Percentiles rank a stretch among this genome's conserved stretches.
Evolutionary conservation across 2,797 vertebrate genomes (phyloP).

Genomic region (Rhinoraja longicauda): DNA sequence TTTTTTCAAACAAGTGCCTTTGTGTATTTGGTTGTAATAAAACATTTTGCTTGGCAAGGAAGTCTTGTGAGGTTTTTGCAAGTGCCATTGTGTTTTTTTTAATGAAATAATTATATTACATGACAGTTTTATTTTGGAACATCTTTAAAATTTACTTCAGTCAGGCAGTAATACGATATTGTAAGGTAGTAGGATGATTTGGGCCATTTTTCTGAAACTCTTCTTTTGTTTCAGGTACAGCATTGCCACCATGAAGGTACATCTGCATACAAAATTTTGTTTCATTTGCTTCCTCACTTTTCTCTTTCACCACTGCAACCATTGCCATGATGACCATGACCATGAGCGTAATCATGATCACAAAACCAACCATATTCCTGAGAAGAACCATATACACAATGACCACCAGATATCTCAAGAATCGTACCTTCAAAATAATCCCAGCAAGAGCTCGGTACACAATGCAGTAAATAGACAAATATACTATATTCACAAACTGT

Average conservation of each 20-base stretch:
- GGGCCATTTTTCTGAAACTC: background rate
- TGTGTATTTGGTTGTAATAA: background rate
- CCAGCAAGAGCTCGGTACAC: conserved; percentile 48
- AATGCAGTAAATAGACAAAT: conserved; percentile 75
- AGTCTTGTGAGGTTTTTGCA: background rate
- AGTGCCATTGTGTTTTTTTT: too few species aligned
- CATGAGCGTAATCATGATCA: conserved; percentile 53
- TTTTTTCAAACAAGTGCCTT: background rate
- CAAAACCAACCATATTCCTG: conserved; percentile 49
- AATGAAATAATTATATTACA: background rate
- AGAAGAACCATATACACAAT: conserved; percentile 52
- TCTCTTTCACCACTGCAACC: conserved; percentile 84
- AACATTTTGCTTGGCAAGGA: background rate
- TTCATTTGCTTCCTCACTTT: conserved; percentile 94
- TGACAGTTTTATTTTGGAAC: background rate
- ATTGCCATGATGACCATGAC: conserved; percentile 68
- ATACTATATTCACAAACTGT: conserved; percentile 88
- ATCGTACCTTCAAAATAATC: conserved; percentile 57
- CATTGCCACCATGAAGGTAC: conserved; percentile 76
- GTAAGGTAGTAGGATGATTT: background rate
- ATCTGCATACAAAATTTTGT: conserved; percentile 89
- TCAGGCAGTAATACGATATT: background rate
- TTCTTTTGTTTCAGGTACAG: conserved; percentile 27
- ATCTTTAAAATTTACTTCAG: background rate
- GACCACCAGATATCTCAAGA: conserved; percentile 75